phyloP scores from a whole-genome alignment of 2,888 invertebrate species.

The Darwinula stevensoni region DNA sequence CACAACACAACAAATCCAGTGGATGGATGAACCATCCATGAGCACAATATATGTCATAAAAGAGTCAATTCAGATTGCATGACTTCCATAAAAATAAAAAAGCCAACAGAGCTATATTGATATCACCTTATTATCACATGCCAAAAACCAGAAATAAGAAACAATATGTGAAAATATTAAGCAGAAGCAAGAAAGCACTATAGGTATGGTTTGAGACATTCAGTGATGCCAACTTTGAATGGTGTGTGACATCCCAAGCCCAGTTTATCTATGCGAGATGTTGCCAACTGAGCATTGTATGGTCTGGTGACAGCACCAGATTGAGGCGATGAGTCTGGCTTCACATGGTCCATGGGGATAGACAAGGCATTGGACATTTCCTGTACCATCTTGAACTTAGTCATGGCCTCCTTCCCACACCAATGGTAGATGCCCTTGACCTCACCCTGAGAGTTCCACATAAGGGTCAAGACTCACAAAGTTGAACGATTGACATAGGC shows the following conservation, averaged over 20 bases:
- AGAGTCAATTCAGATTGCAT: too few relatives aligned
- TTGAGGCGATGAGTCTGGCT: constrained; percentile 10
- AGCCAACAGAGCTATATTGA: too few relatives aligned
- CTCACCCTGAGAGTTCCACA: too few relatives aligned
- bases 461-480: too few relatives aligned
- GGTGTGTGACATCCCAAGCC: constrained; percentile 15
- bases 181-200: background rate
- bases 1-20: too few relatives aligned
- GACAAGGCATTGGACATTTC: constrained; percentile 18
- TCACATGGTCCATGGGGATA: constrained; percentile 16
- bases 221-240: constrained; percentile 15
- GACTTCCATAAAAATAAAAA: too few relatives aligned
- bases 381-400: constrained; percentile 21
- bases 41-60: too few relatives aligned
- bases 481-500: too few relatives aligned
- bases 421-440: constrained; percentile 20
- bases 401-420: constrained; percentile 20
- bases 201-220: constrained; percentile 9
- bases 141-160: too few relatives aligned
- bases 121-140: too few relatives aligned
- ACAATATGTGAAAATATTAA: background rate
- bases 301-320: constrained; percentile 15
- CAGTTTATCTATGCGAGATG: constrained; percentile 14
- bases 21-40: too few relatives aligned
- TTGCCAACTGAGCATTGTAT: constrained; percentile 16